Evolutionary conservation across 2,113 vertebrate genomes (phyloP).

Genomic region (Choloepus hoffmanni): DNA sequence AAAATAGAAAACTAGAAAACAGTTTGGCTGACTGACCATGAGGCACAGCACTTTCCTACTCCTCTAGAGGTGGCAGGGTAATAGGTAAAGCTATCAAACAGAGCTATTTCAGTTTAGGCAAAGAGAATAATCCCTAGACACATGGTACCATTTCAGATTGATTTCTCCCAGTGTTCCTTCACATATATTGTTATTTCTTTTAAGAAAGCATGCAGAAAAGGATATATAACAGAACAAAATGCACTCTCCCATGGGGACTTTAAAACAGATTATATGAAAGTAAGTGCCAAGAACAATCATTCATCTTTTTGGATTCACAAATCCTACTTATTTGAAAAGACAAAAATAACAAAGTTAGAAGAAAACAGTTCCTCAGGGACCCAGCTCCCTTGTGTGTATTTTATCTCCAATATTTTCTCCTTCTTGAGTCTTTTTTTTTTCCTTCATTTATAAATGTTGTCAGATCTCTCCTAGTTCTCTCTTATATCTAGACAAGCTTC

Average conservation of each 20-base stretch:
- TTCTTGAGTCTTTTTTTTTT: background rate
- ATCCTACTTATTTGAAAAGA: background rate
- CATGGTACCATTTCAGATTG: background rate
- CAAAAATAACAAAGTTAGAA: slow-evolving; percentile 32
- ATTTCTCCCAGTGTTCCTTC: slow-evolving; percentile 25
- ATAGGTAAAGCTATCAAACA: slow-evolving; percentile 37
- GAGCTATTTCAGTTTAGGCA: slow-evolving; percentile 37
- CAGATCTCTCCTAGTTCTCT: background rate
- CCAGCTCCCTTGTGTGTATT: background rate
- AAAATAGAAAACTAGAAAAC: background rate
- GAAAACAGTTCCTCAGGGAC: background rate
- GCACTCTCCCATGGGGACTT: background rate
- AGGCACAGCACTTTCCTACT: slow-evolving; percentile 27
- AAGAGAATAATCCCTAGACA: background rate
- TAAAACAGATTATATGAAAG: slow-evolving; percentile 43
- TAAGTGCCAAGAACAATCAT: slow-evolving; percentile 56
- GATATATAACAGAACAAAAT: background rate
- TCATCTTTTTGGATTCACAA: slow-evolving; percentile 32
- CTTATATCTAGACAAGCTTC: background rate
- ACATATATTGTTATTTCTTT: slow-evolving; percentile 39
- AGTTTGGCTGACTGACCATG: background rate
- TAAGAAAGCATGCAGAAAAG: slow-evolving; percentile 33
- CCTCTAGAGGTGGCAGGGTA: slow-evolving; percentile 14
- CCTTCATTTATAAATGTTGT: background rate
- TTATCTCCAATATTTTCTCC: background rate